Evolutionary conservation across 1,140 invertebrate genomes (phyloP).

Genomic region (Aphidius gifuensis): DNA sequence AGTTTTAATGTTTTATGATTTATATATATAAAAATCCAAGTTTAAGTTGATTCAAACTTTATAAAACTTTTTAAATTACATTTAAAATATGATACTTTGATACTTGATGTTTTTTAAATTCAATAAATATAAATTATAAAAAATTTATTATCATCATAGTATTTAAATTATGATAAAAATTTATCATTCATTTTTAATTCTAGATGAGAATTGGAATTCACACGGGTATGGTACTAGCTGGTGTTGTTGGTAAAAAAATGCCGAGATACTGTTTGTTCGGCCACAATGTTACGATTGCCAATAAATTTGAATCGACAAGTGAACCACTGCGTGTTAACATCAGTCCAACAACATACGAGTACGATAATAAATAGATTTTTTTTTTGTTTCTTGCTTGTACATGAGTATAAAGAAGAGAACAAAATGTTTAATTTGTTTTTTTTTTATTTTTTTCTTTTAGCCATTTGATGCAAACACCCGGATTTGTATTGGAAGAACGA

Average conservation of each 20-base stretch:
- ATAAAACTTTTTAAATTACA: too few relatives aligned
- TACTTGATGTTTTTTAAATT: background rate
- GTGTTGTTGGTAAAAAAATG: conserved; percentile 89
- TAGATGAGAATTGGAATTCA: conserved; percentile 95
- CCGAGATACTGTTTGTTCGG: conserved; percentile 88
- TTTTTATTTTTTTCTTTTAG: conserved; percentile 54
- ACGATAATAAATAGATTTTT: conserved; percentile 50
- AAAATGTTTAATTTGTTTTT: conserved; percentile 2
- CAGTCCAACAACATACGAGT: conserved; percentile 89
- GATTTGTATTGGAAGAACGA: conserved; percentile 75
- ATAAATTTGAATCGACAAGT: conserved; percentile 92
- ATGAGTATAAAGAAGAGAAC: background rate
- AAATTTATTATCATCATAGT: background rate
- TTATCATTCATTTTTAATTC: conserved; percentile 30
- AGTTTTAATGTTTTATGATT: too few relatives aligned
- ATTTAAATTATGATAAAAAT: conserved; percentile 3
- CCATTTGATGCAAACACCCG: conserved; percentile 68
- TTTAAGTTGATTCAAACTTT: too few relatives aligned
- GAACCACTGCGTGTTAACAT: conserved; percentile 87
- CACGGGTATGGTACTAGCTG: conserved; percentile 83
- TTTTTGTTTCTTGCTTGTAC: too few relatives aligned
- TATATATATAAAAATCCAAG: too few relatives aligned
- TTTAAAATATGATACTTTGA: too few relatives aligned
- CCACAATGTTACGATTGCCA: conserved; percentile 89
- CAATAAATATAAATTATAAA: background rate